A percentile compares a stretch with the other conserved stretches of the same genome.
Conservation (phyloP, 2,888 invertebrate genomes). For the Torymus aiolomorphi region DNA sequence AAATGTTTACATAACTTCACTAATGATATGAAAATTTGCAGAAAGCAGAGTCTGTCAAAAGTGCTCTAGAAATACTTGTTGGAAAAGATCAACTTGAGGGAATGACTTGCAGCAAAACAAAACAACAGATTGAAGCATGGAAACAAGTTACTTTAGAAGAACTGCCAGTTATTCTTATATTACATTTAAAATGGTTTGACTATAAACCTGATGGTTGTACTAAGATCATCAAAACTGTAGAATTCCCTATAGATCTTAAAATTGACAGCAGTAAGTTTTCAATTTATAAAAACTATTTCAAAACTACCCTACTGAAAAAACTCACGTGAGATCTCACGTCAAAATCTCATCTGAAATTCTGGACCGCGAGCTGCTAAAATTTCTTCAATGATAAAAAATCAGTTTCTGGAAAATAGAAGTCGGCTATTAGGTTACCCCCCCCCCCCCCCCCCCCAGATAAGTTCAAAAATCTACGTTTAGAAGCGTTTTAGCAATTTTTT, state of each 20-base stretch:
- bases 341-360: too few species aligned
- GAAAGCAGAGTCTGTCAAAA: constrained; percentile 89
- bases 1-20: neutral
- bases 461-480: too few species aligned
- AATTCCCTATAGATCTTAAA: constrained; percentile 92
- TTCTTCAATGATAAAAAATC: too few species aligned
- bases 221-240: constrained; percentile 93
- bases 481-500: too few species aligned
- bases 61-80: constrained; percentile 91
- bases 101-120: constrained; percentile 87
- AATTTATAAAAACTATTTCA: too few species aligned
- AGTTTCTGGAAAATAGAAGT: too few species aligned
- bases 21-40: constrained; percentile 68
- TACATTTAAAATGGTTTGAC: constrained; percentile 97
- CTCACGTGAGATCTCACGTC: too few species aligned
- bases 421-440: too few species aligned
- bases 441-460: too few species aligned
- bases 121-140: constrained; percentile 91
- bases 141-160: constrained; percentile 93
- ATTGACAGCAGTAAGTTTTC: constrained; percentile 87
- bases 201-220: constrained; percentile 91
- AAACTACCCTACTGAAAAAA: too few species aligned
- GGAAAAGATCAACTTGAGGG: constrained; percentile 92
- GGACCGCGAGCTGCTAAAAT: too few species aligned
- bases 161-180: constrained; percentile 90